Evolutionary conservation across 2,113 vertebrate species (phyloP).

Genomic region (Tapirus terrestris): DNA sequence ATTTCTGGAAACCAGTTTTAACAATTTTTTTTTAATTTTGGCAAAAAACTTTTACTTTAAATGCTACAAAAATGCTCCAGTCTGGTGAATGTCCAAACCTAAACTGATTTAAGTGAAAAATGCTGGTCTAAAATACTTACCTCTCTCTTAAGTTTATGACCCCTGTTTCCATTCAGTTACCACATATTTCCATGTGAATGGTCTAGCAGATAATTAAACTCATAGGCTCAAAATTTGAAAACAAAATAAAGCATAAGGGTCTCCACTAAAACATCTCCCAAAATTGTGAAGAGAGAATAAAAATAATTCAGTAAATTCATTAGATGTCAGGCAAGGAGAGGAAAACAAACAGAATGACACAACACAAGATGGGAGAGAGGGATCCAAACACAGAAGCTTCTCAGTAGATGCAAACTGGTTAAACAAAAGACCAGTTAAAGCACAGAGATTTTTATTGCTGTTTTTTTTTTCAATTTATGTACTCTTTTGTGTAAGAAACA

Average conservation of each 20-base stretch:
- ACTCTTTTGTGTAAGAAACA: neutral
- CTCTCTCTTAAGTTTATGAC: slow-evolving; percentile 65
- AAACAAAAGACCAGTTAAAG: neutral
- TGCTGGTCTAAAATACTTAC: slow-evolving; percentile 22
- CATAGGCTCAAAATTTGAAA: slow-evolving; percentile 25
- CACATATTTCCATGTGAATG: slow-evolving; percentile 44
- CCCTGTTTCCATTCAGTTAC: slow-evolving; percentile 44
- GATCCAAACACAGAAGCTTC: neutral
- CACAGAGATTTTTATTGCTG: neutral
- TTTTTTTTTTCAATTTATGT: neutral
- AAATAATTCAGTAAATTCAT: neutral
- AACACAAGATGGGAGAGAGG: neutral
- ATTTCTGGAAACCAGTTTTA: slow-evolving; percentile 8
- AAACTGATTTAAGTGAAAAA: slow-evolving; percentile 46
- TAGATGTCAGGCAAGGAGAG: neutral
- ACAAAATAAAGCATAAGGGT: neutral
- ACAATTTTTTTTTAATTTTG: slow-evolving; percentile 21
- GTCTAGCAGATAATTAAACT: slow-evolving; percentile 40
- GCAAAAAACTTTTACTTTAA: slow-evolving; percentile 16
- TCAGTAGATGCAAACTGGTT: neutral
- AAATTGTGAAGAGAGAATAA: neutral
- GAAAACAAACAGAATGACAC: neutral
- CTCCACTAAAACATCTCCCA: neutral
- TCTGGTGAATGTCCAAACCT: slow-evolving; percentile 36
- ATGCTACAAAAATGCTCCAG: neutral